phyloP scores from a whole-genome alignment of 2,888 invertebrate species.

The Rhorus exstirpatorius region DNA sequence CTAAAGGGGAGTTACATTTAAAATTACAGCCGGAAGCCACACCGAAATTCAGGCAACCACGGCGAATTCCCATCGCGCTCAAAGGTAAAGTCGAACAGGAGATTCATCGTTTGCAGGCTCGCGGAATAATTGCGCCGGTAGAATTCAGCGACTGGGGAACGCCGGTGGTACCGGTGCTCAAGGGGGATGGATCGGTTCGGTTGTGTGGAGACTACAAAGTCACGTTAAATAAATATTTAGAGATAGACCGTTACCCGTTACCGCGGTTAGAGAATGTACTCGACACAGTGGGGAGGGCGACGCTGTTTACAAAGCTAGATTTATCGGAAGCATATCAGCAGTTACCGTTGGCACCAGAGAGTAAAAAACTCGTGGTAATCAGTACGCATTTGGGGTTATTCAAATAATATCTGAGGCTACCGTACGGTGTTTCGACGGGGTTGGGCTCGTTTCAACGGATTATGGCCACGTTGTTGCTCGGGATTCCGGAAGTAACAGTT shows the following conservation, averaged over 20 bases:
- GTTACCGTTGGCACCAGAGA: slow-evolving; percentile 80
- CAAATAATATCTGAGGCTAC: slow-evolving; percentile 14
- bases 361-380: slow-evolving; percentile 68
- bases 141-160: slow-evolving; percentile 12
- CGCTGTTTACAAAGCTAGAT: slow-evolving; percentile 79
- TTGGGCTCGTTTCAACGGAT: slow-evolving; percentile 18
- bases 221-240: slow-evolving; percentile 5
- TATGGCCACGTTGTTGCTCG: slow-evolving; percentile 3
- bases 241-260: slow-evolving; percentile 56
- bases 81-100: slow-evolving; percentile 1
- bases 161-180: slow-evolving; percentile 4
- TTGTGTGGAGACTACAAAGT: background rate
- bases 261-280: slow-evolving; percentile 70
- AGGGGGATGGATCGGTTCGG: background rate
- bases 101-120: background rate
- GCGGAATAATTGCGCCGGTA: slow-evolving; percentile 27
- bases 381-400: no score
- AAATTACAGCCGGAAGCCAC: slow-evolving; percentile 59
- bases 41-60: slow-evolving; percentile 69
- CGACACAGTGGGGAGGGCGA: slow-evolving; percentile 65
- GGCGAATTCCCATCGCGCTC: slow-evolving; percentile 7
- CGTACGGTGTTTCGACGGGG: slow-evolving; percentile 6
- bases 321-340: slow-evolving; percentile 79
- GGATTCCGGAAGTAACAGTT: slow-evolving; percentile 21
- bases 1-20: slow-evolving; percentile 38